Evolutionary conservation across 1,140 invertebrate genomes (phyloP), one percentile per base, ranked within the genome.

Genomic region (Cydia strobilella): DNA sequence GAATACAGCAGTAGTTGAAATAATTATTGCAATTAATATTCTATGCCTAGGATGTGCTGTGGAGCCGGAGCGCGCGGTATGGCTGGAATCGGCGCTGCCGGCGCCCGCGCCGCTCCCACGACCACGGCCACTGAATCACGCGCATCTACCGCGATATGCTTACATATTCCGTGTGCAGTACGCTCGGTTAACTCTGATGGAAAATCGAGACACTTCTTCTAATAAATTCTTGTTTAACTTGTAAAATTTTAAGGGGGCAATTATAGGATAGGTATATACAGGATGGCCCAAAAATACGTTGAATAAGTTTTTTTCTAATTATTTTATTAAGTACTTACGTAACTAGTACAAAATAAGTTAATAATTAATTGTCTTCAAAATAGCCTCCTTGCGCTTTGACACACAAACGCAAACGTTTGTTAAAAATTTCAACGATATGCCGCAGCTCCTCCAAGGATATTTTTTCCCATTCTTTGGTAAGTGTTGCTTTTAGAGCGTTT

Each of bases 11-110:
- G 20, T 59, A 59, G 54, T 59, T 59, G 54, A 59, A 59, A 59
- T 59, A 59, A 59, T 59, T 59, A 59, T 59, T 59, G 54, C 54
- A 59, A 59, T 59, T 59, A 59, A 59, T 59, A 59, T 59, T 59
- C 54, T 59, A 59, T 23, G 54, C 12, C 54, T 59, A 59, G 54
- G 54, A 59, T 59, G 54, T 59, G 54, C 54, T 12, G 54, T 20
- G 54, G 54, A 20, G 54, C 54, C 54, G 54, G 54, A 59, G 54
- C 54, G 20, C 54, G 54, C 54, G 54, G 54, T 59, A 59, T 59
- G 54, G 54, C 54, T 59, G 54, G 54, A 20, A 59, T 59, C 54
- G 48, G 54, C 54, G 54, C 18, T 23, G 54, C 7, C 48, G 23
- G 54, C 54, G 54, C 54, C 7, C 54, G 54, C 54, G 54, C 54